These are phyloP conservation scores for Lanistes nyassanus DNA, from an alignment of 1,140 invertebrate species.

Conservation along the genomic window DNA sequence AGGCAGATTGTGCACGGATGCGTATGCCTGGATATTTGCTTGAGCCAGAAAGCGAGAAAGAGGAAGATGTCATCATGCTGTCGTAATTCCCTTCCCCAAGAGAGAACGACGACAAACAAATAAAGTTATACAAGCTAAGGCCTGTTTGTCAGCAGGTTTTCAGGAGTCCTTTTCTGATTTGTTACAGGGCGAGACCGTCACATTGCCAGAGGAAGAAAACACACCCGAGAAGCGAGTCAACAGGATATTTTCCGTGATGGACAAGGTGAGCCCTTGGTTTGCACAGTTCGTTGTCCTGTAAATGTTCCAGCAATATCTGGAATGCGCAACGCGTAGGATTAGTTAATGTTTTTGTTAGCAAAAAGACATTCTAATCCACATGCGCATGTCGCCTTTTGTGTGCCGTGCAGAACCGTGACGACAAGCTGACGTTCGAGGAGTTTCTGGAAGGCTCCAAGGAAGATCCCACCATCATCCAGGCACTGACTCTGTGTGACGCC, in stretches of 20 bases:
- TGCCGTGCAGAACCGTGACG: conserved; percentile 68
- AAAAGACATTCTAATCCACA: too few relatives aligned
- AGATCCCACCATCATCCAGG: conserved; percentile 70
- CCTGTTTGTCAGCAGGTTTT: too few relatives aligned
- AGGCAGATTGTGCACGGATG: too few relatives aligned
- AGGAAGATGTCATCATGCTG: neutral
- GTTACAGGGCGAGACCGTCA: conserved; percentile 68
- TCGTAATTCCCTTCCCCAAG: neutral
- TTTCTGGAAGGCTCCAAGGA: conserved; percentile 71
- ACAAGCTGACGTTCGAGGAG: conserved; percentile 69
- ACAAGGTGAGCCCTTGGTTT: conserved; percentile 61
- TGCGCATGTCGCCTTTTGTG: too few relatives aligned
- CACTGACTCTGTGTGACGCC: conserved; percentile 58
- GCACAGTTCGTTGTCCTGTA: too few relatives aligned
- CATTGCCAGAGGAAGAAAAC: conserved; percentile 69
- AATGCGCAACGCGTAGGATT: too few relatives aligned
- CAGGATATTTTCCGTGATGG: conserved; percentile 71
- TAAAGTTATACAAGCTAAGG: too few relatives aligned
- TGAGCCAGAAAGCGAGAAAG: too few relatives aligned
- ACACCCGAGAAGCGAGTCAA: conserved; percentile 71
- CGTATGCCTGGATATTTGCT: too few relatives aligned
- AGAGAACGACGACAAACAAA: neutral
- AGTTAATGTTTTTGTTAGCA: too few relatives aligned
- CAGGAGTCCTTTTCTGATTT: too few relatives aligned
- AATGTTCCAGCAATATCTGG: too few relatives aligned